Percentiles rank a stretch among this genome's conserved stretches.
These are phyloP conservation scores for Apotomis turbidana DNA, from an alignment of 2,888 invertebrate species.

Conservation along the genomic window DNA sequence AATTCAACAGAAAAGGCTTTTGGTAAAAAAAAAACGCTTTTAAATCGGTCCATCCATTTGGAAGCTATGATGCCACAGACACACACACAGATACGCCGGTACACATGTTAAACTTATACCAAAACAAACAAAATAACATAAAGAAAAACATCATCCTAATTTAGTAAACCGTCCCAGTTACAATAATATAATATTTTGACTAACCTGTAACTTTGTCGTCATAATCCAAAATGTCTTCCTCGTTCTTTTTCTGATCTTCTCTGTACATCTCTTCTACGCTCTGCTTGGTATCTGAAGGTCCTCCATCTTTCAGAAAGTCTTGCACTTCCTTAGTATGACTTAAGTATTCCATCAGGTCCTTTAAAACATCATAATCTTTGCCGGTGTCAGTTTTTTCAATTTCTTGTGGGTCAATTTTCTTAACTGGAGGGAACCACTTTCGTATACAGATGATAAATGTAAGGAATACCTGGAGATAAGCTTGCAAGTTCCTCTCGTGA, in stretches of 20 bases:
- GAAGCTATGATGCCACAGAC: too few species aligned
- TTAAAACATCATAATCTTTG: slow-evolving; percentile 58
- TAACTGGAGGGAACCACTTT: slow-evolving; percentile 77
- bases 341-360: slow-evolving; percentile 68
- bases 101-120: too few species aligned
- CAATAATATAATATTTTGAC: slow-evolving; percentile 40
- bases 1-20: too few species aligned
- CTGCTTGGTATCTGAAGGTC: slow-evolving; percentile 63
- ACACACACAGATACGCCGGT: too few species aligned
- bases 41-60: too few species aligned
- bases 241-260: slow-evolving; percentile 73
- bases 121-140: too few species aligned
- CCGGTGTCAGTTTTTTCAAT: slow-evolving; percentile 12
- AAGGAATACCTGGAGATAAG: slow-evolving; percentile 88
- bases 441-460: slow-evolving; percentile 86
- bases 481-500: slow-evolving; percentile 82
- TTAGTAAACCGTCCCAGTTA: too few species aligned
- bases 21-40: too few species aligned
- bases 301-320: slow-evolving; percentile 59
- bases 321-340: slow-evolving; percentile 65
- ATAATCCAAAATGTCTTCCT: slow-evolving; percentile 64
- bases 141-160: too few species aligned
- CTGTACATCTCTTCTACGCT: slow-evolving; percentile 80
- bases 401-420: slow-evolving; percentile 23
- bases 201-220: slow-evolving; percentile 67